Evolutionary conservation across 2,113 vertebrate species (phyloP).

Genomic region (Gyps fulvus): DNA sequence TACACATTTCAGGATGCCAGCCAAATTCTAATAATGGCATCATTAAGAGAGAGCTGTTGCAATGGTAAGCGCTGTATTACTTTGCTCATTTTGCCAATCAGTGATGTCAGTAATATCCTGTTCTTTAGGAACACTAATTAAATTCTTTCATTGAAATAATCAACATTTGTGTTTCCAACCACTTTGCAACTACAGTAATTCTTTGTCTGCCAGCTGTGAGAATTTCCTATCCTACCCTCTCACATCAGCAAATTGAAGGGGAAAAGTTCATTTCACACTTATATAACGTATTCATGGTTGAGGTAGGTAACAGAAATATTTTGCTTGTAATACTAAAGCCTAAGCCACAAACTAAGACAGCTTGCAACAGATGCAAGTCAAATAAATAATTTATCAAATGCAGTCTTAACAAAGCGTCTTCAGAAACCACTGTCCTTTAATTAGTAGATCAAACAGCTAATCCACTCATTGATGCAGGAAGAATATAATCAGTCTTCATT

Average conservation of each 20-base stretch:
- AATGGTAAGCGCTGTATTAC: constrained; percentile 66
- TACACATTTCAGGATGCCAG: constrained; percentile 70
- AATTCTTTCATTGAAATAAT: constrained; percentile 78
- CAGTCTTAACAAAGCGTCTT: background rate
- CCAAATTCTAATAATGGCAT: constrained; percentile 73
- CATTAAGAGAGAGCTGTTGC: constrained; percentile 71
- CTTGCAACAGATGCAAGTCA: background rate
- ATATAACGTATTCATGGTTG: constrained; percentile 50
- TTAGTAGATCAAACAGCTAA: background rate
- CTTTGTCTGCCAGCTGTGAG: constrained; percentile 79
- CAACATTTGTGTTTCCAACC: constrained; percentile 72
- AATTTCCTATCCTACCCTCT: constrained; percentile 72
- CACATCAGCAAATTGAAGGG: constrained; percentile 63
- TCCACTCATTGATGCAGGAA: background rate
- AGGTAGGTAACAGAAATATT: constrained; percentile 1
- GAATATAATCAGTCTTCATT: background rate
- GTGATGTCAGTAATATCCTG: constrained; percentile 76
- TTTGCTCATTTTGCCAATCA: constrained; percentile 66
- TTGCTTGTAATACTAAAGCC: background rate
- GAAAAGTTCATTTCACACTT: constrained; percentile 67
- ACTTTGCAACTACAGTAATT: constrained; percentile 71
- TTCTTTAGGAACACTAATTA: constrained; percentile 75
- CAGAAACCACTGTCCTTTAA: background rate
- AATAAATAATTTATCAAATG: background rate
- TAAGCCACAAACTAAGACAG: background rate